Base-by-base conservation (phyloP, 2,888 invertebrate genomes). In the Napeogenes sylphis region DNA sequence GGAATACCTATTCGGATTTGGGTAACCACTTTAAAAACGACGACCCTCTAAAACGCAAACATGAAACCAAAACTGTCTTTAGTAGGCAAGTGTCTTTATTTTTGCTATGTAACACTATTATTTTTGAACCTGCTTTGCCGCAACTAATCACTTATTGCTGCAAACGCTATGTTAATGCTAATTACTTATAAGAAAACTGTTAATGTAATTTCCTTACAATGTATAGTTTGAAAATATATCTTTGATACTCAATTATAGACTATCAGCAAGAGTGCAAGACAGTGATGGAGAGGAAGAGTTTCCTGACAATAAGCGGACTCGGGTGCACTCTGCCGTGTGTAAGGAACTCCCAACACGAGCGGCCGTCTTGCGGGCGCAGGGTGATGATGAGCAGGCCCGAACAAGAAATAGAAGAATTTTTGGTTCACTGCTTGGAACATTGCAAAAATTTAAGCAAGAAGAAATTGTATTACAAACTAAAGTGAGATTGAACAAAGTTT, bases 381-480 rank as follows among this genome's bases (percentile, higher is more conserved):
- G 94, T 56, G 93, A 92, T 8, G 98, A 98, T 82, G 95, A 95
- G 70, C 94, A 95, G 76, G 96, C 94, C 21, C 91, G 93, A 65
- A 95, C 93, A 33, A 92, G 99, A 70, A 99, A 99, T 85, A 93
- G 96, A 68, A 93, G 99, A 63, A 99, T 99, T 95, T 99, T 99
- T 90, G 98, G 99, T 8, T 95, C 98, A 30, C 90, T 99, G 54
- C 87, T 99, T 60, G 99, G 99, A 4, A 99, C 99, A 13, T 85
- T 99, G 72, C 97, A 98, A 80, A 97, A 97, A 83, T 99, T 99
- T 82, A 95, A 97, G 75, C 96, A 97, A 78, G 98, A 99, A 79
- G 98, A 98, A 86, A 96, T 96, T 62, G 95, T 94, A 61, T 88
- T 97, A 70, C 97, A 97, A 83, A 95, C 95, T 74, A 97, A 95